Evolutionary conservation across 1,140 invertebrate species (phyloP).

Genomic region (Heliconius congener): DNA sequence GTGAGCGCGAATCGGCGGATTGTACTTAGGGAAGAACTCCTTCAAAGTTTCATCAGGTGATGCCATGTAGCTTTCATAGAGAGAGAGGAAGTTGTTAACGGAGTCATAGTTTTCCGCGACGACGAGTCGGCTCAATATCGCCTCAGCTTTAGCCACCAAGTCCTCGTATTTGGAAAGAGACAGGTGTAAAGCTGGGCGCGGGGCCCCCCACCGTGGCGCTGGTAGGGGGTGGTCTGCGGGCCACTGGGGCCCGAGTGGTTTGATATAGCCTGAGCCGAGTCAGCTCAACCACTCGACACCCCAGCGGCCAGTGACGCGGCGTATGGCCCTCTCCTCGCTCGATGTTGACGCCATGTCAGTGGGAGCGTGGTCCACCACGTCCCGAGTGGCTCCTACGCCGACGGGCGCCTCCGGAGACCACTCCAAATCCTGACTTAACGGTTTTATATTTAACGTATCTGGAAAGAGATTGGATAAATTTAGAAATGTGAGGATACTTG

Average conservation of each 20-base stretch:
- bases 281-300: constrained; percentile 96
- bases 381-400: constrained; percentile 80
- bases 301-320: constrained; percentile 91
- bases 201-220: constrained; percentile 84
- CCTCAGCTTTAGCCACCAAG: constrained; percentile 89
- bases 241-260: constrained; percentile 70
- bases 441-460: constrained; percentile 81
- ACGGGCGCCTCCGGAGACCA: constrained; percentile 74
- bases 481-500: constrained; percentile 22
- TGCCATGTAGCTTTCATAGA: constrained; percentile 87
- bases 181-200: constrained; percentile 81
- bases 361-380: constrained; percentile 64
- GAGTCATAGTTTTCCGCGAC: constrained; percentile 93
- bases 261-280: constrained; percentile 87
- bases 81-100: constrained; percentile 91
- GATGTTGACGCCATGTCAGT: constrained; percentile 63
- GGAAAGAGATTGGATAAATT: constrained; percentile 41
- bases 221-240: constrained; percentile 84
- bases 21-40: constrained; percentile 83
- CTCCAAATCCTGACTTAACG: constrained; percentile 77
- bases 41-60: constrained; percentile 58
- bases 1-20: constrained; percentile 88
- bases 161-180: constrained; percentile 88
- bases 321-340: constrained; percentile 78
- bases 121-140: constrained; percentile 89